These are phyloP conservation scores for Apoderus coryli DNA, from an alignment of 2,888 invertebrate genomes.

Conservation along the genomic window DNA sequence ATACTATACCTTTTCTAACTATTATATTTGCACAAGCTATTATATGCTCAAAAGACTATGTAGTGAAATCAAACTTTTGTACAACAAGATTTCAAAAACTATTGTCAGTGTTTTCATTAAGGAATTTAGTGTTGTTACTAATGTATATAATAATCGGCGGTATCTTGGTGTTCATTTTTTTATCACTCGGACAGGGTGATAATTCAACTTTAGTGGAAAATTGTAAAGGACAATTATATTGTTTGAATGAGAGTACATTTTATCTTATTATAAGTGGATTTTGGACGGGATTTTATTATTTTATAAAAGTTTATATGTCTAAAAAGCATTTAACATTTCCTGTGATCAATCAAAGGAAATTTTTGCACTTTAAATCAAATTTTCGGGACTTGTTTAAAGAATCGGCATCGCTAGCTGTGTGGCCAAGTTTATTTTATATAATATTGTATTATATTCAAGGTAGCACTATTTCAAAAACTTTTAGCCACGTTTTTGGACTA, in stretches of 20 bases:
- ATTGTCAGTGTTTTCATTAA: constrained; percentile 43
- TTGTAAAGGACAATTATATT: constrained; percentile 37
- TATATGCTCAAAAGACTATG: constrained; percentile 53
- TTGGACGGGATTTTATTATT: constrained; percentile 50
- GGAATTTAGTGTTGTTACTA: constrained; percentile 39
- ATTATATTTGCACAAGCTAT: constrained; percentile 58
- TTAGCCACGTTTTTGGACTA: constrained; percentile 39
- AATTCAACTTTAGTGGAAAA: constrained; percentile 38
- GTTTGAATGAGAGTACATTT: constrained; percentile 50
- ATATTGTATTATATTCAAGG: constrained; percentile 49
- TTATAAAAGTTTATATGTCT: constrained; percentile 40
- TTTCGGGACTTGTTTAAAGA: constrained; percentile 41
- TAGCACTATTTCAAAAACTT: constrained; percentile 35
- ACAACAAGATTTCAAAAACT: constrained; percentile 54
- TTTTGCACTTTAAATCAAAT: constrained; percentile 47
- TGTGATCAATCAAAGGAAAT: constrained; percentile 54
- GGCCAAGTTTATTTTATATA: constrained; percentile 47
- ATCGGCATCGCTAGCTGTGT: constrained; percentile 43
- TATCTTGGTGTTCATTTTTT: constrained; percentile 52
- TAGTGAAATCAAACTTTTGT: constrained; percentile 43
- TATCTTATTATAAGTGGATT: constrained; percentile 53
- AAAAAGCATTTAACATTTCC: constrained; percentile 49
- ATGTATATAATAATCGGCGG: constrained; percentile 51
- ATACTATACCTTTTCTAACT: constrained; percentile 45
- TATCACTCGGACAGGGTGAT: constrained; percentile 45